Percentiles rank a stretch among this genome's conserved stretches.
These are phyloP conservation scores for Chiroxiphia lanceolata DNA, from an alignment of 2,797 vertebrate genomes.

Conservation along the genomic window DNA sequence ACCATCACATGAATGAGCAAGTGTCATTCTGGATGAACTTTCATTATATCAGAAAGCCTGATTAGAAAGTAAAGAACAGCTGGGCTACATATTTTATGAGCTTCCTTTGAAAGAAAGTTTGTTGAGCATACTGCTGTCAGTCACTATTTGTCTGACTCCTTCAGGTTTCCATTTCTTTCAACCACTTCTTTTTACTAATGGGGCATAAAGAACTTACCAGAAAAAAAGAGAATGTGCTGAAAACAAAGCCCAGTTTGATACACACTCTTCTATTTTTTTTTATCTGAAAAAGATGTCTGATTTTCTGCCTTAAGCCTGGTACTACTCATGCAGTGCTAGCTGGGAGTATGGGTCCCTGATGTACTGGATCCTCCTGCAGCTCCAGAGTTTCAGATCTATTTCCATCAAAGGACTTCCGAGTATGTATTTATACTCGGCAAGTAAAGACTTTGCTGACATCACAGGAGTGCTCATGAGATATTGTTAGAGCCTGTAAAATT, in stretches of 20 bases:
- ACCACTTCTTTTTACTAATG: background rate
- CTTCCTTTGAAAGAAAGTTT: background rate
- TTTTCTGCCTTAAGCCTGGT: background rate
- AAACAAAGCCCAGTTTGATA: background rate
- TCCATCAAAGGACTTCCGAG: background rate
- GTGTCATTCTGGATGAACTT: conserved; percentile 30
- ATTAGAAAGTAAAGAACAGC: conserved; percentile 38
- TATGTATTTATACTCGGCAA: background rate
- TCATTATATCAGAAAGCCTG: conserved; percentile 42
- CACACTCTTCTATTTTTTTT: background rate
- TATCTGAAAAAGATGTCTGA: background rate
- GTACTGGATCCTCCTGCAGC: background rate
- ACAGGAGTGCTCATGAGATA: background rate
- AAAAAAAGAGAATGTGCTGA: background rate
- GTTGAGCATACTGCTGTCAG: background rate
- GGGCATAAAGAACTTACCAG: background rate
- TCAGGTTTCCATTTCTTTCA: conserved; percentile 11
- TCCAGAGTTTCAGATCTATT: background rate
- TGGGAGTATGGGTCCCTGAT: background rate
- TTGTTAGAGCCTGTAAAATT: background rate
- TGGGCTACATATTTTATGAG: conserved; percentile 37
- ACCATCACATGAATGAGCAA: background rate
- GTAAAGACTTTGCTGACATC: background rate
- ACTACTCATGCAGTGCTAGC: background rate
- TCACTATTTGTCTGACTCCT: background rate